These are phyloP conservation scores for Lordiphosa collinella DNA, from an alignment of 1,140 invertebrate species.

Conservation along the genomic window DNA sequence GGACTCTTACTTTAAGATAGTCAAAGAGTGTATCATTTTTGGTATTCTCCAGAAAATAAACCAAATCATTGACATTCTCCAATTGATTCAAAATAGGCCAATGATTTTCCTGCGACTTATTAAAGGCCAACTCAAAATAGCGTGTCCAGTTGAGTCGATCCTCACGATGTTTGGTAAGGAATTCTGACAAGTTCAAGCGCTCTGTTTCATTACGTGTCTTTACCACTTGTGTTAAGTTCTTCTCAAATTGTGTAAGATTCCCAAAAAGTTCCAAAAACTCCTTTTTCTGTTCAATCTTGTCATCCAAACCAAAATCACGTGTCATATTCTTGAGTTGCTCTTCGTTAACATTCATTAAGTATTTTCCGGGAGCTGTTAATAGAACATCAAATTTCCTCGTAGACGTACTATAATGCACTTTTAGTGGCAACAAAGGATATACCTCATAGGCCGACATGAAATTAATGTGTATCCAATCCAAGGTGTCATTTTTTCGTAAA, in stretches of 20 bases:
- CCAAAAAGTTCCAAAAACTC: conserved; percentile 21
- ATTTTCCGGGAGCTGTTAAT: conserved; percentile 19
- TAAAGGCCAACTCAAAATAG: conserved; percentile 64
- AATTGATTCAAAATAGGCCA: conserved; percentile 60
- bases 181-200: conserved; percentile 31
- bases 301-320: conserved; percentile 38
- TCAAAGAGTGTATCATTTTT: conserved; percentile 16
- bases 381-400: conserved; percentile 48
- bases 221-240: conserved; percentile 33
- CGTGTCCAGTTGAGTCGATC: conserved; percentile 67
- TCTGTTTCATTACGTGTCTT: conserved; percentile 44
- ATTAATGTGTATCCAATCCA: conserved; percentile 62
- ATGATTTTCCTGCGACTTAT: conserved; percentile 26
- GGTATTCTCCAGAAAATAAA: conserved; percentile 44
- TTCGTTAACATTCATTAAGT: conserved; percentile 15
- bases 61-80: conserved; percentile 41
- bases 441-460: conserved; percentile 63
- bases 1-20: conserved; percentile 43
- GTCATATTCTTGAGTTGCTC: conserved; percentile 55
- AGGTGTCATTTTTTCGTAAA: conserved; percentile 5
- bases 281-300: conserved; percentile 11
- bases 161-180: conserved; percentile 43
- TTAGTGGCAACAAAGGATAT: conserved; percentile 56
- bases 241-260: conserved; percentile 54
- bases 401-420: conserved; percentile 58